Base-by-base conservation (phyloP, 2,888 invertebrate species). In the Xestia rhomboidea region DNA sequence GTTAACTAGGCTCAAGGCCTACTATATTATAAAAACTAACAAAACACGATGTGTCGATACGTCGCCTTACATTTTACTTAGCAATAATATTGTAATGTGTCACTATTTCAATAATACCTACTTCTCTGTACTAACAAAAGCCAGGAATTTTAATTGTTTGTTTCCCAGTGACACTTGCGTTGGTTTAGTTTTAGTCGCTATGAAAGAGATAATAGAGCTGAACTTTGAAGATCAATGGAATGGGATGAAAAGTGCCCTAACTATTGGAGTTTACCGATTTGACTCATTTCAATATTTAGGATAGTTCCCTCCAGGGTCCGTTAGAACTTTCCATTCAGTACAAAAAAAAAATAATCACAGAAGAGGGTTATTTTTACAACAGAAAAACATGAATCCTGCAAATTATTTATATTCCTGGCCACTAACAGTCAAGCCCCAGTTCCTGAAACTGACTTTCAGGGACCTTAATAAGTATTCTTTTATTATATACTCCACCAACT, bases 101-200 rank as follows among this genome's bases (percentile, higher is more conserved):
- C 30, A 73, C 67, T 44, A 46, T 30, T 44, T 54, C 41, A 64
- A 44, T 49, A 77, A 73, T 34, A 57, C 57, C 68, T 68, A 34
- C 34, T n/a, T 79, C 44, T 10, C 67, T 30, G 13, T 46, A 57
- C 34, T 66, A 71, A 83, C 73, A 83, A 76, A 64, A 13, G 66
- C 21, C 1, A 72, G 49, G 68, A 69, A 73, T 76, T 63, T 49
- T 44, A 68, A 66, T 83, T 66, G 70, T 64, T 51, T 49, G 2
- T 68, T 84, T 73, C 63, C 51, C 76, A 46, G 68, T 70, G 46
- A 73, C 51, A 64, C 46, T 30, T 4, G 13, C 27, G 41, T 66
- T 60, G 5, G 2, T 49, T 46, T n/a, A 24, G 27, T 67, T 60
- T 27, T 30, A 46, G 11, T 30, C 15, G 21, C 11, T 73, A 60